Conservation (phyloP, 1,140 invertebrate genomes). For the Scylla paramamosain region DNA sequence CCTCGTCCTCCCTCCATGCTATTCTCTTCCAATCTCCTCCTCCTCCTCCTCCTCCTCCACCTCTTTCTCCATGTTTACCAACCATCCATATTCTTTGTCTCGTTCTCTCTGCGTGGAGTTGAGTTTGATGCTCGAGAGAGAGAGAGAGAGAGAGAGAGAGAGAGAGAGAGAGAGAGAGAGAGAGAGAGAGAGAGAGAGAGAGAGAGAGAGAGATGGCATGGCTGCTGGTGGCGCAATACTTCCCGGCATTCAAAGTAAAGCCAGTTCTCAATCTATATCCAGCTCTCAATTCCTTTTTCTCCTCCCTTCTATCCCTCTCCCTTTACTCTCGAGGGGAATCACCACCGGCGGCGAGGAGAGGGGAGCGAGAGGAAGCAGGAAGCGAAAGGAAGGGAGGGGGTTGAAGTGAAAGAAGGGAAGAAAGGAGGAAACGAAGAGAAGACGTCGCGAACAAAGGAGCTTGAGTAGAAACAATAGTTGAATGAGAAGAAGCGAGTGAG, state of each 20-base stretch:
- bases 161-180: slow-evolving; percentile 31
- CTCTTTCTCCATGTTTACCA: background rate
- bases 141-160: background rate
- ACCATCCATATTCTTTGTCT: slow-evolving; percentile 10
- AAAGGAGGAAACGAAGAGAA: too few species aligned
- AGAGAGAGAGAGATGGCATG: slow-evolving; percentile 41
- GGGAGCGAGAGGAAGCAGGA: background rate
- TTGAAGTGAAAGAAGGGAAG: too few species aligned
- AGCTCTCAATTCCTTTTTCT: background rate
- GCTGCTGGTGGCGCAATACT: background rate
- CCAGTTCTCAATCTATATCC: slow-evolving; percentile 18
- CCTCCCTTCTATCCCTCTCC: background rate
- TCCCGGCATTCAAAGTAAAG: background rate
- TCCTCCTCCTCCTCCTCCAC: background rate
- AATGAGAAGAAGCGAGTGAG: background rate
- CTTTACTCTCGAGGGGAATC: background rate
- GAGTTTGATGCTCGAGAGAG: background rate
- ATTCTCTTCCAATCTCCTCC: background rate
- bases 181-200: slow-evolving; percentile 53
- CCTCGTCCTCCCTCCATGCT: background rate
- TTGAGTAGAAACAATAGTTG: too few species aligned
- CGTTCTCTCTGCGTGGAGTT: background rate
- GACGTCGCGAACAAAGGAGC: too few species aligned
- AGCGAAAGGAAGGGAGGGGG: background rate
- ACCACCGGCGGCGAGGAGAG: background rate